A percentile compares a stretch with the other conserved stretches of the same genome.
These are phyloP conservation scores for Leucosticte australis DNA, from an alignment of 2,113 vertebrate genomes.

Conservation along the genomic window DNA sequence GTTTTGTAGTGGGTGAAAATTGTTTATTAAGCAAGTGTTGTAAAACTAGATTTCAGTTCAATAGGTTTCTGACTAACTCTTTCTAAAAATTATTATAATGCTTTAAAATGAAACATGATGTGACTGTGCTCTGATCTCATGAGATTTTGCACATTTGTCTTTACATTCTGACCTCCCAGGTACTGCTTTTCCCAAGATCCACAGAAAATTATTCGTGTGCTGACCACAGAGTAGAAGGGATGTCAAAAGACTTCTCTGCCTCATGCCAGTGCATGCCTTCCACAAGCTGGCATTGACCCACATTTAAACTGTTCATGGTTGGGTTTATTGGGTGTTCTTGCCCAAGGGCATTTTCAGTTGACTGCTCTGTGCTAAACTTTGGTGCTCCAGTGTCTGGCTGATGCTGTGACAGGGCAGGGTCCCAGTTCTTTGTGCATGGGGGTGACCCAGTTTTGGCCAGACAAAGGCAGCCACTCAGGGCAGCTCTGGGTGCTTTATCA, in stretches of 20 bases:
- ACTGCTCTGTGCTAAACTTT: not conserved
- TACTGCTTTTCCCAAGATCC: not conserved
- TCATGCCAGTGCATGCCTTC: not conserved
- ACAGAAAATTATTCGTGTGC: not conserved
- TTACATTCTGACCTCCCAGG: not conserved
- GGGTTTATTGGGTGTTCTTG: not conserved
- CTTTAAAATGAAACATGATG: not conserved
- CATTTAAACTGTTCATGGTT: not conserved
- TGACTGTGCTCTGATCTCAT: not conserved
- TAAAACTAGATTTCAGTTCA: not conserved
- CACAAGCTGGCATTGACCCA: not conserved
- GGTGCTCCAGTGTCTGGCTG: not conserved
- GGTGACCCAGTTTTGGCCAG: not conserved
- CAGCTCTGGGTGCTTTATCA: not conserved
- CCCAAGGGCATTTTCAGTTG: not conserved
- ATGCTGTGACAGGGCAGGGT: not conserved
- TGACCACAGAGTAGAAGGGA: not conserved
- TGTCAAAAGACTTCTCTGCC: not conserved
- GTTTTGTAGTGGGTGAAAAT: not conserved
- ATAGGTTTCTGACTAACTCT: not conserved
- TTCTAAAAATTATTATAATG: not conserved
- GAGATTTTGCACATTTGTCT: not conserved
- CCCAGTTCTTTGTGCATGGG: fast-evolving
- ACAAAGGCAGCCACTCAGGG: not conserved
- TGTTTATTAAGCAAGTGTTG: not conserved